Evolutionary conservation across 2,113 vertebrate species (phyloP).

Genomic region (Thunnus thynnus): DNA sequence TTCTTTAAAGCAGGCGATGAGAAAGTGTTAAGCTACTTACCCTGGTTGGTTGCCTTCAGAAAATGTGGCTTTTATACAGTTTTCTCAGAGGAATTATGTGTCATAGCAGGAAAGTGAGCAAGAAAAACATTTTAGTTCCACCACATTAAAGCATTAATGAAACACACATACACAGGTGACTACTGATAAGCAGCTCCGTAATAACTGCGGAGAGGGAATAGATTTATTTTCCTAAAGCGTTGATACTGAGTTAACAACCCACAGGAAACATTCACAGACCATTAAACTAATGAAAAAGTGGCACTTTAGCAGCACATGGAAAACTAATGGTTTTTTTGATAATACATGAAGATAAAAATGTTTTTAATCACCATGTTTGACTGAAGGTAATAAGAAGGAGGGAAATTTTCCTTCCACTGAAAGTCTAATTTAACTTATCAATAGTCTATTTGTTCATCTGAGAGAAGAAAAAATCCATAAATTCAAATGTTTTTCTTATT

Average conservation of each 20-base stretch:
- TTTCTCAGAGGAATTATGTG: constrained; percentile 4
- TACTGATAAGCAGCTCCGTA: constrained; percentile 51
- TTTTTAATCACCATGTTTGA: not conserved
- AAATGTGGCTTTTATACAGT: constrained; percentile 56
- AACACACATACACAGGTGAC: constrained; percentile 52
- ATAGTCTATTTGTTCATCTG: not conserved
- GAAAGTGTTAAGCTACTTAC: not conserved
- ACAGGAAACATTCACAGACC: not conserved
- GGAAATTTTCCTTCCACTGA: not conserved
- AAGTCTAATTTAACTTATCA: not conserved
- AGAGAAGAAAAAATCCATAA: not conserved
- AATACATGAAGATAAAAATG: constrained; percentile 1
- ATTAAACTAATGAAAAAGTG: constrained; percentile 52
- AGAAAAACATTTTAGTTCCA: constrained; percentile 71
- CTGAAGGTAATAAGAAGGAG: not conserved
- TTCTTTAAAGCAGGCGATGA: not conserved
- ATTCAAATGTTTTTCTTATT: too few relatives aligned
- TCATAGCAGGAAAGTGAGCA: not conserved
- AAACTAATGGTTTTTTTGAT: constrained; percentile 34
- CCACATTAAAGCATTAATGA: constrained; percentile 69
- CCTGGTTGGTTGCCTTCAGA: not conserved
- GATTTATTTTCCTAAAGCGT: not conserved
- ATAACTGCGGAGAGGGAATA: constrained; percentile 1
- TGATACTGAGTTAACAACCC: constrained; percentile 13
- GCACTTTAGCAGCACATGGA: constrained; percentile 5